A percentile compares a stretch with the other conserved stretches of the same genome.
These are phyloP conservation scores for Eupithecia subumbrata DNA, from an alignment of 2,888 invertebrate genomes.

Conservation along the genomic window DNA sequence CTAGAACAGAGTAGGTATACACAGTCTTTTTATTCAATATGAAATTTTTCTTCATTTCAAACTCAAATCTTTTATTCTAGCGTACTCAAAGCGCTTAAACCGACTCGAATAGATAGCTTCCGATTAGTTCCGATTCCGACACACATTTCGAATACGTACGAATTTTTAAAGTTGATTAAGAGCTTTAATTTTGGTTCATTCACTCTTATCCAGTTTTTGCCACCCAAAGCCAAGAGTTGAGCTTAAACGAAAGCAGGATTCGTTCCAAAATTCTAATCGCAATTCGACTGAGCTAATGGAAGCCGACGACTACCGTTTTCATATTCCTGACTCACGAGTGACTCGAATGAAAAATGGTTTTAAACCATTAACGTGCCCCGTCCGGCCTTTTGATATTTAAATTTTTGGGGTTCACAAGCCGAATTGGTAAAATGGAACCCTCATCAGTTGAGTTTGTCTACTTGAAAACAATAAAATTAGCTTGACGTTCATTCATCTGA, in stretches of 20 bases:
- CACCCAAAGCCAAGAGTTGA: conserved; percentile 49
- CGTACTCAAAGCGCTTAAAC: no score
- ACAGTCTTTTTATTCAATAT: neutral
- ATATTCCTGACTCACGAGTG: conserved; percentile 79
- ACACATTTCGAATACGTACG: conserved; percentile 35
- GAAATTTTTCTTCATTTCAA: neutral
- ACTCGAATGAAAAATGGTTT: conserved; percentile 84
- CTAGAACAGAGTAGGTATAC: no score
- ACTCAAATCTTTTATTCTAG: neutral
- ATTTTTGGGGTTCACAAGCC: conserved; percentile 57
- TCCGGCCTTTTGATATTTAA: conserved; percentile 84
- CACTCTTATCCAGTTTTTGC: conserved; percentile 45
- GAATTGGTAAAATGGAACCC: neutral
- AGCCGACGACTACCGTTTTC: conserved; percentile 80
- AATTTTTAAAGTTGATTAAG: conserved; percentile 45
- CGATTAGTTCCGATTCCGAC: neutral
- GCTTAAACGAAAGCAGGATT: conserved; percentile 69
- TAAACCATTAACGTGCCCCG: conserved; percentile 83
- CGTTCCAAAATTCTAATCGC: conserved; percentile 75
- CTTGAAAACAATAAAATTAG: neutral
- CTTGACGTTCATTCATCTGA: neutral
- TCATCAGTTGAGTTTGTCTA: conserved; percentile 12
- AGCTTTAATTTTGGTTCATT: neutral
- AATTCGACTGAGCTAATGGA: conserved; percentile 69
- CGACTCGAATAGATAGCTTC: no score